Base-by-base conservation (phyloP, 2,113 vertebrate species). In the Argyrosomus japonicus region DNA sequence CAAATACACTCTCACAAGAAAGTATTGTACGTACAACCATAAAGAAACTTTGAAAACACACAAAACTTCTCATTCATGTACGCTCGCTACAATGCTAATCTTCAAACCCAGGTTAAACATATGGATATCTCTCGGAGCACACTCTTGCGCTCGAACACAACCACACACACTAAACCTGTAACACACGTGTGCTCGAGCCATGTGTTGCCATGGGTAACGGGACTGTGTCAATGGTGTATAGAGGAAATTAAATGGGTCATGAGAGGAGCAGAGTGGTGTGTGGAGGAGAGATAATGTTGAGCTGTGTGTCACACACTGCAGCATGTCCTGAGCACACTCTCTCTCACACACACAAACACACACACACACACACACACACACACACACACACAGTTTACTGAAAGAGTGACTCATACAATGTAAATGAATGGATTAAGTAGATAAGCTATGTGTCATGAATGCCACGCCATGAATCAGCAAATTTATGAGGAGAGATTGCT, bases 161-260 rank as follows among this genome's bases (percentile, higher is more conserved):
- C 15, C 2, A 47, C 57, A 70, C 70, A 47, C 54, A 19, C 60
- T 1, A 6, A 36, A 32, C 14, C 21, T 23, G 21, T 3, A 15
- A 58, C 76, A 69, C 50, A 40, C 61, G 12, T 64, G 77, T 51
- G 63, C 45, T 57, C 0, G 36, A 84, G 67, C 45, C 63, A 17
- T 23, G 77, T 6, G 77, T 89, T 81, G 84, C 82, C 78, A 78
- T 36, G 53, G 73, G 81, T 58, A 70, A 77, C 53, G 43, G 23
- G 36, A 68, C 25, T 40, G 85, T 78, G 77, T 75, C 75, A 47
- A 64, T 36, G 73, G 68, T 17, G 32, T 63, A 36, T 77, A 63
- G 75, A 8, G 50, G 43, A 76, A 83, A 74, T 87, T 81, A 90
- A 93, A 87, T 86, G 86, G 88, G 89, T 86, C 87, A 89, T 6